Conservation (phyloP, 2,113 vertebrate genomes). For the Neotoma lepida region DNA sequence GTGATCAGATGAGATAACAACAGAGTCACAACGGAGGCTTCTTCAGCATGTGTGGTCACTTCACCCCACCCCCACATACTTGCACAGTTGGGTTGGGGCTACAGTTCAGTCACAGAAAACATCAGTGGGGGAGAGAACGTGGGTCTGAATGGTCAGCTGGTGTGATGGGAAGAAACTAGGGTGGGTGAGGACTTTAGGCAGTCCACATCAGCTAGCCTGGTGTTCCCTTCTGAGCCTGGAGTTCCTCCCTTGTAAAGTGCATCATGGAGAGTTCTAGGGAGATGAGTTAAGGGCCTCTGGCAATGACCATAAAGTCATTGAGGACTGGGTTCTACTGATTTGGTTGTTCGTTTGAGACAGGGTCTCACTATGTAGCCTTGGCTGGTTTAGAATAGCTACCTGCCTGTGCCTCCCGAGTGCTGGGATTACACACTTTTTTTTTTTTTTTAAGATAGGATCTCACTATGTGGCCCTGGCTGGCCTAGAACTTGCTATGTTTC, state of each 20-base stretch:
- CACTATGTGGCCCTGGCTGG: background rate
- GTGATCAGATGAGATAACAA: background rate
- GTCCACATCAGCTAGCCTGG: background rate
- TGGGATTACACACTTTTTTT: background rate
- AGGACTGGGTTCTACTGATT: background rate
- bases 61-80: background rate
- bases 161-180: background rate
- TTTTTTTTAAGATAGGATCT: background rate
- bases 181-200: background rate
- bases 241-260: slow-evolving; percentile 35
- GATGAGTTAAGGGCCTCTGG: background rate
- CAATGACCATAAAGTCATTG: background rate
- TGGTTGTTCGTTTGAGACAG: background rate
- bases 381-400: background rate
- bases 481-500: background rate
- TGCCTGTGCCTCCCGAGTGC: background rate
- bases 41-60: background rate
- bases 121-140: background rate
- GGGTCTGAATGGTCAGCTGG: background rate
- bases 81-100: background rate
- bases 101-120: background rate
- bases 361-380: background rate
- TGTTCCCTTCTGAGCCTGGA: background rate
- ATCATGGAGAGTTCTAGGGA: background rate
- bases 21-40: slow-evolving; percentile 7